Evolutionary conservation across 2,797 vertebrate genomes (phyloP), one percentile per base, ranked within the genome.

Genomic region (Poecilia picta): DNA sequence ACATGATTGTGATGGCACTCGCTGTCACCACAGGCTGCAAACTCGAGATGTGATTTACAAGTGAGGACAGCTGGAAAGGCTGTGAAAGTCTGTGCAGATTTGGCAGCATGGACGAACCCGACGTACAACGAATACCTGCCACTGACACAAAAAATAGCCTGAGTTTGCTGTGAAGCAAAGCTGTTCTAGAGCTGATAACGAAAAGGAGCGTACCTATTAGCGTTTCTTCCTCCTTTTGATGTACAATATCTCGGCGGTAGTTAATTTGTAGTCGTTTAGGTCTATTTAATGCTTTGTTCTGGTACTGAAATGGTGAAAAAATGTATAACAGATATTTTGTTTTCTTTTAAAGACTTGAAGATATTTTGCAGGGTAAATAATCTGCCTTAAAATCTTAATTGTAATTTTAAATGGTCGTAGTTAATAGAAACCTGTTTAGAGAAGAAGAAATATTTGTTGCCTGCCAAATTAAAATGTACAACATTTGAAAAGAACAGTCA

Each of bases 61-160:
- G 80, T 87, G 87, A 90, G 90, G 92, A 84, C 91, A 93, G 89
- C 91, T 91, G 87, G 87, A 91, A 81, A 68, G 74, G 16, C 64
- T 81, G 73, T 23, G 74, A 74, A 28, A 53, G 46, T 59, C 66
- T 72, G 51, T 73, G 76, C 47, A 49, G 47, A 70, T 36, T 41
- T 20, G n/a, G 23, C 46, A 41, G 45, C 4, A 28, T 7, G 16
- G 13, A n/a, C 20, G 23, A 8, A 73, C 1, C 23, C 10, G 59
- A 73, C 70, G 25, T 46, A 16, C 36, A 41, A 31, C 49, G 46
- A 79, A 78, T 57, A 41, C 45, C 23, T 45, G 41, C 6, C 0
- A 11, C 62, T 45, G 64, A 81, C 12, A 43, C 12, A 45, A n/a
- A 45, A 45, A 68, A 43, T n/a, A 8, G 68, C 23, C n/a, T 45